Evolutionary conservation across 64 coral and sea anemone genomes (phyloP).

Genomic region (Montipora efflorescens): DNA sequence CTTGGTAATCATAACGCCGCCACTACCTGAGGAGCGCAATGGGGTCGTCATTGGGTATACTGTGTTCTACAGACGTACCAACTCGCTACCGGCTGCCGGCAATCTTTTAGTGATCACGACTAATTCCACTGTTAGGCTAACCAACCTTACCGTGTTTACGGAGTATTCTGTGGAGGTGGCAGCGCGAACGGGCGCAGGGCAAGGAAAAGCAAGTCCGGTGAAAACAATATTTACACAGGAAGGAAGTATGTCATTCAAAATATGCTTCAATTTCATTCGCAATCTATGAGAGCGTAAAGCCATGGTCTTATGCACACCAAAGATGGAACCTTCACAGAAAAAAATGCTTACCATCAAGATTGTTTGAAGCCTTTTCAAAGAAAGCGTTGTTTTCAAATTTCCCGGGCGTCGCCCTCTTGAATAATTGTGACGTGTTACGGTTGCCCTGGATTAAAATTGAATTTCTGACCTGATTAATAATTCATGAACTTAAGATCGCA

Average conservation of each 20-base stretch:
- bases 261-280: neutral
- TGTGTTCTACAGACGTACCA: slow-evolving; percentile 73
- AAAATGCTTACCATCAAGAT: too few relatives aligned
- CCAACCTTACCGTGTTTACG: slow-evolving; percentile 66
- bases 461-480: too few relatives aligned
- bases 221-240: slow-evolving; percentile 60
- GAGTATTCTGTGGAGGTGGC: slow-evolving; percentile 68
- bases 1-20: slow-evolving; percentile 53
- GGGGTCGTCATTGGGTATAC: slow-evolving; percentile 69
- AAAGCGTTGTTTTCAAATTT: too few relatives aligned
- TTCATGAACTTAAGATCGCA: too few relatives aligned
- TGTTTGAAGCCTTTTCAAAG: too few relatives aligned
- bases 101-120: slow-evolving; percentile 32
- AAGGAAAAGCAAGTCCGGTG: slow-evolving; percentile 43
- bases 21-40: slow-evolving; percentile 49
- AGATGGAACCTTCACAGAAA: too few relatives aligned
- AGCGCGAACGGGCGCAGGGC: slow-evolving; percentile 66
- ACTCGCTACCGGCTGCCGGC: neutral
- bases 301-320: too few relatives aligned
- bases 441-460: too few relatives aligned
- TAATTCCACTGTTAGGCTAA: neutral
- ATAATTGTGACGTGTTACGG: too few relatives aligned
- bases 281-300: neutral
- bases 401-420: too few relatives aligned
- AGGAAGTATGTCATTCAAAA: slow-evolving; percentile 54